Percentiles rank a stretch among this genome's conserved stretches.
phyloP scores from a whole-genome alignment of 2,888 invertebrate genomes.

The Apomyelois bistriatella region DNA sequence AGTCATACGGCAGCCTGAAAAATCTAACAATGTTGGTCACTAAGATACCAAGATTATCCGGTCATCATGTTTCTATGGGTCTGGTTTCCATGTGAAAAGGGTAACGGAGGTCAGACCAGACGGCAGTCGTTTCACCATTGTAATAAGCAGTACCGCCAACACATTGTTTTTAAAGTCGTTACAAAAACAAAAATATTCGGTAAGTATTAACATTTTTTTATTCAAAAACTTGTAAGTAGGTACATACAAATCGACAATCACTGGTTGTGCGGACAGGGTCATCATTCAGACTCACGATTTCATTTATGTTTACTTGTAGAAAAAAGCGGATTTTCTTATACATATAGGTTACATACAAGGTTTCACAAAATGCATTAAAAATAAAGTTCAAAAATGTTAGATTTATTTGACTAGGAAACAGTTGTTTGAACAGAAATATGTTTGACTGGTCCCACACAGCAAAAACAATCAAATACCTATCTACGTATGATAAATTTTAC shows the following conservation, averaged over 20 bases:
- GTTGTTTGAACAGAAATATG: neutral
- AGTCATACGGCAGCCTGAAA: too few relatives aligned
- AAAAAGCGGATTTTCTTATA: neutral
- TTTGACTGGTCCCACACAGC: neutral
- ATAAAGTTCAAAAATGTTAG: neutral
- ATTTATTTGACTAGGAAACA: neutral
- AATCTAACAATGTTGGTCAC: too few relatives aligned
- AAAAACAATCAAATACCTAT: neutral
- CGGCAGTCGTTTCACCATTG: too few relatives aligned
- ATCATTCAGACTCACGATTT: neutral
- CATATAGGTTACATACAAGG: neutral
- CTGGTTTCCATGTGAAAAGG: too few relatives aligned
- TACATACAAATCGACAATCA: constrained; percentile 16
- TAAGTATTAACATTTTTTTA: constrained; percentile 25
- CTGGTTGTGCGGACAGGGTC: constrained; percentile 11
- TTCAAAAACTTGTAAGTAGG: constrained; percentile 33
- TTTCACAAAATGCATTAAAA: neutral
- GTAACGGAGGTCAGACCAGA: too few relatives aligned
- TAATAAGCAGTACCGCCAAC: too few relatives aligned
- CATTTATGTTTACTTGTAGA: too few relatives aligned
- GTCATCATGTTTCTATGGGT: too few relatives aligned
- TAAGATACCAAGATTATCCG: too few relatives aligned
- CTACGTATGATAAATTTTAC: too few relatives aligned
- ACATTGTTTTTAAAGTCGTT: too few relatives aligned
- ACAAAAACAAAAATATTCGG: neutral